These are phyloP conservation scores for Archips xylosteana DNA, from an alignment of 2,888 invertebrate species.

Conservation along the genomic window DNA sequence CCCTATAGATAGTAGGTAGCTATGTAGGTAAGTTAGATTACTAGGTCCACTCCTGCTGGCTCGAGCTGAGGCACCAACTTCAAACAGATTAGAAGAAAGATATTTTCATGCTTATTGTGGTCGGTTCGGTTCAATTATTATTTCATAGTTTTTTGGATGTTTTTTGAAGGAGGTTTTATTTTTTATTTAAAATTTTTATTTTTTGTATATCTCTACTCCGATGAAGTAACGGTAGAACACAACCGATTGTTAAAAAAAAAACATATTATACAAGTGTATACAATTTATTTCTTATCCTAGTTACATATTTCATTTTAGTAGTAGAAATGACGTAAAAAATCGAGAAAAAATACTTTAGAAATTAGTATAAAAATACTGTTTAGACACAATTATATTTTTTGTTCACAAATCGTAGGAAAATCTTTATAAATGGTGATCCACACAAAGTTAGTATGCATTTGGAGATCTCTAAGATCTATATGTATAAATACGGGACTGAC, in stretches of 20 bases:
- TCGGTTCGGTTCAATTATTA: no score
- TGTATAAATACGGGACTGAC: slow-evolving; percentile 40
- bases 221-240: no score
- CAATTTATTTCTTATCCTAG: slow-evolving; percentile 73
- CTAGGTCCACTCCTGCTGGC: no score
- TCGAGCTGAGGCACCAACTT: no score
- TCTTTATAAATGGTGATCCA: slow-evolving; percentile 57
- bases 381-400: slow-evolving; percentile 51
- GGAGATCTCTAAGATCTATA: slow-evolving; percentile 46
- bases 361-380: slow-evolving; percentile 84
- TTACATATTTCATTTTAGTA: slow-evolving; percentile 73
- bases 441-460: slow-evolving; percentile 53
- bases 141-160: no score
- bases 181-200: no score
- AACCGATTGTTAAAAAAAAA: slow-evolving; percentile 43
- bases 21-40: no score
- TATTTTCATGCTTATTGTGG: no score
- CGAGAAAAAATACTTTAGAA: slow-evolving; percentile 70
- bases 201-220: no score
- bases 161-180: no score
- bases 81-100: no score
- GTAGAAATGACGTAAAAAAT: slow-evolving; percentile 76
- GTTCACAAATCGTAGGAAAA: slow-evolving; percentile 38
- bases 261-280: slow-evolving; percentile 74
- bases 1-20: no score